Evolutionary conservation across 2,888 invertebrate species (phyloP).

Genomic region (Cephalotes varians): DNA sequence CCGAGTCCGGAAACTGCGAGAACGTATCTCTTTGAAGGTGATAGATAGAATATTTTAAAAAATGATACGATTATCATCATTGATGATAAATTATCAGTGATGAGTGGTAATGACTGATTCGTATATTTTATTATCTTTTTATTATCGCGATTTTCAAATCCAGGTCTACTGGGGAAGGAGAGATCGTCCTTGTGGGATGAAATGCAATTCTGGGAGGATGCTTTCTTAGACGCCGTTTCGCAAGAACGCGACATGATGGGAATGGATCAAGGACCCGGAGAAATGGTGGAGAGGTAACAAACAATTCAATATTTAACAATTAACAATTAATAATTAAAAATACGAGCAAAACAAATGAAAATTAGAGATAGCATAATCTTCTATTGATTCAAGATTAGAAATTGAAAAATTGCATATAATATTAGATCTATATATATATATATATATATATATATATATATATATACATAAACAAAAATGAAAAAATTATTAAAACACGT

Average conservation of each 20-base stretch:
- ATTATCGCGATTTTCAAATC: neutral
- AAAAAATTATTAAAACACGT: neutral
- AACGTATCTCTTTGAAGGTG: conserved; percentile 96
- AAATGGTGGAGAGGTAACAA: conserved; percentile 97
- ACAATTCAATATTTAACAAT: neutral
- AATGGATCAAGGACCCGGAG: conserved; percentile 99
- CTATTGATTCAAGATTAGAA: neutral
- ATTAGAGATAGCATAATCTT: neutral
- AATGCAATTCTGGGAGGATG: conserved; percentile 99
- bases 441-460: too few species aligned
- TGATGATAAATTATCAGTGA: neutral
- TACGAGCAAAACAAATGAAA: neutral
- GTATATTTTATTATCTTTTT: neutral
- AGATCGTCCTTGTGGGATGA: conserved; percentile 98
- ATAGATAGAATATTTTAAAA: neutral
- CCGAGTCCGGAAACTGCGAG: conserved; percentile 96
- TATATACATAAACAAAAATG: neutral
- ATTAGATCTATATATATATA: neutral
- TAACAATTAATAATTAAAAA: neutral
- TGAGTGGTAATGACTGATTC: neutral
- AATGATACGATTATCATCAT: neutral
- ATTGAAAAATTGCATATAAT: neutral
- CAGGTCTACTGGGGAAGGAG: conserved; percentile 90
- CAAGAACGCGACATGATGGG: conserved; percentile 99
- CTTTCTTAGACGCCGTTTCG: conserved; percentile 98